Evolutionary conservation across 2,797 vertebrate species (phyloP).

Genomic region (Cygnus olor): DNA sequence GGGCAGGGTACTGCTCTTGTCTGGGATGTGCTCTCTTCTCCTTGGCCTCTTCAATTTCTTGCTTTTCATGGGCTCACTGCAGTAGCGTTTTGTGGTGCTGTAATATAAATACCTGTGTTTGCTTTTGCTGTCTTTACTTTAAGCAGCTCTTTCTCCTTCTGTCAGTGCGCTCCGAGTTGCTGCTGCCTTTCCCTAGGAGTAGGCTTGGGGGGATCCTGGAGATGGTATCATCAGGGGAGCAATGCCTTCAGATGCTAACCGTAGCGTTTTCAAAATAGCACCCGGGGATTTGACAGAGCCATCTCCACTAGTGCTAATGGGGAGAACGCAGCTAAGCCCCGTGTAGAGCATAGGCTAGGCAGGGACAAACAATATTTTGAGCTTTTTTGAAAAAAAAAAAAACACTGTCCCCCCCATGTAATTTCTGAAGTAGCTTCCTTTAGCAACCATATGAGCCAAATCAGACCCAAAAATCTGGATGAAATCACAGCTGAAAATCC

Average conservation of each 20-base stretch:
- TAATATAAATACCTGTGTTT: neutral
- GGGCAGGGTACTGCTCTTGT: neutral
- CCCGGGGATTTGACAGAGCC: neutral
- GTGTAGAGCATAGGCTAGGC: too few species aligned
- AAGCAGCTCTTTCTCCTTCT: neutral
- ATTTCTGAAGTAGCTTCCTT: neutral
- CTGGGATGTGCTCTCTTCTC: neutral
- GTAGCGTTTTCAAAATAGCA: neutral
- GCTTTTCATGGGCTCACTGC: neutral
- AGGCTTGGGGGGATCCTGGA: neutral
- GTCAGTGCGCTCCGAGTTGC: rapidly evolving
- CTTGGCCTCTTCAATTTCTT: neutral
- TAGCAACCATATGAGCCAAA: neutral
- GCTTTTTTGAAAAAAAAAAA: neutral
- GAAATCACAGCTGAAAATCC: neutral
- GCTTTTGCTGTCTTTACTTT: neutral
- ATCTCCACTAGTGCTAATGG: neutral
- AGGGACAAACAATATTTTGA: neutral
- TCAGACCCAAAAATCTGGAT: neutral
- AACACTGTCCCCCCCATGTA: too few species aligned
- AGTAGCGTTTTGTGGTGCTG: neutral
- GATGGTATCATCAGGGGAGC: neutral
- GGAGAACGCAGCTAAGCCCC: neutral
- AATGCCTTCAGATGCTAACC: neutral
- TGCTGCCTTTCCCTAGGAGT: neutral